Conservation (phyloP, 2,113 vertebrate species). For the Tragelaphus imberbis region DNA sequence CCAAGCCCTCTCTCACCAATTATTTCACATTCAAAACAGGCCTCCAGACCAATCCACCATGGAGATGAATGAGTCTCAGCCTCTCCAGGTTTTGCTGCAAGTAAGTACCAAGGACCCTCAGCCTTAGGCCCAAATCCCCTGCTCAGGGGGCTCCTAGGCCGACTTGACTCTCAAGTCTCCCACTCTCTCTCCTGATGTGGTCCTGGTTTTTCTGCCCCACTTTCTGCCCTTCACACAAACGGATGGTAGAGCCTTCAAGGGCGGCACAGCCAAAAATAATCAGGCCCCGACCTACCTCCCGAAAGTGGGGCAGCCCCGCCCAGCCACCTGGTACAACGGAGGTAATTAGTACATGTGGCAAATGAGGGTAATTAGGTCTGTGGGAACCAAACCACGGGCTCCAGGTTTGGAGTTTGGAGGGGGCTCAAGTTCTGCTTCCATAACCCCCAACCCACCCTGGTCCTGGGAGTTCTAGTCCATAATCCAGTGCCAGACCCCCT, state of each 20-base stretch:
- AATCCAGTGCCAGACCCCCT: neutral
- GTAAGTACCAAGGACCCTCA: neutral
- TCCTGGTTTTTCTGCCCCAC: slow-evolving; percentile 35
- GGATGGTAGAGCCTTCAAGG: slow-evolving; percentile 30
- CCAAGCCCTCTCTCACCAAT: neutral
- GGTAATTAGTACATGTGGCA: slow-evolving; percentile 43
- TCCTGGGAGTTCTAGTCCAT: neutral
- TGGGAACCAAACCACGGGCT: neutral
- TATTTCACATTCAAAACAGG: neutral
- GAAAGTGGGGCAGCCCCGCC: slow-evolving; percentile 61
- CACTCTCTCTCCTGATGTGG: neutral
- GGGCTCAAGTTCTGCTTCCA: neutral
- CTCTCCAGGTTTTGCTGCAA: neutral
- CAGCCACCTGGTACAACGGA: slow-evolving; percentile 37
- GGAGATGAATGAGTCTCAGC: neutral
- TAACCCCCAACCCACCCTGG: neutral
- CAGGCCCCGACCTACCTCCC: slow-evolving; percentile 62
- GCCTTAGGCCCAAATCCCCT: neutral
- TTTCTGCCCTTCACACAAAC: slow-evolving; percentile 50
- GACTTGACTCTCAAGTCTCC: neutral
- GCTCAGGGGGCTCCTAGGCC: neutral
- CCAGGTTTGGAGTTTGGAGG: neutral
- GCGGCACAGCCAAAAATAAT: slow-evolving; percentile 62
- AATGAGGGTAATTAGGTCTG: slow-evolving; percentile 63
- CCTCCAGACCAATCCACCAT: neutral